Base-by-base conservation (phyloP, 2,888 invertebrate species). In the Dynastes grantii region DNA sequence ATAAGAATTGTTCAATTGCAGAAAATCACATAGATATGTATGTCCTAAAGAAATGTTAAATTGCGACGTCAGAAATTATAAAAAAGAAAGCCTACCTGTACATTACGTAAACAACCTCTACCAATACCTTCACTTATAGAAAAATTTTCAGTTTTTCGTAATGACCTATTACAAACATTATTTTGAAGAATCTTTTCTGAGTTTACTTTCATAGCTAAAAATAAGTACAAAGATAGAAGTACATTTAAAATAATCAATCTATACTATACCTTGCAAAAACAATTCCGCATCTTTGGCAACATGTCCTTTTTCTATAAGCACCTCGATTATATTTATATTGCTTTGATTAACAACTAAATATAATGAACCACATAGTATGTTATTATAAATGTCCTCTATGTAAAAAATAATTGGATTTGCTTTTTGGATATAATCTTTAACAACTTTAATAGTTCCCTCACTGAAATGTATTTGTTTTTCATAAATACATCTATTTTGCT, bases 401-500 rank as follows among this genome's bases (percentile, higher is more conserved):
- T 58, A 40, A 55, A 73, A 73, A 22, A 11, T 27, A 29, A 58
- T 6, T 22, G 2, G 40, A 40, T 61, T 40, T 8, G 58, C 73
- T n/a, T 40, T 58, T 58, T 58, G 55, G 6, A 73, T 58, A 40
- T 40, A 37, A 16, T 73, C 73, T 11, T 11, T 58, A 40, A 22
- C 58, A 58, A 73, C 27, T 58, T 58, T 73, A 37, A 73, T 58
- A 11, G 73, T 73, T 58, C 73, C 73, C 3, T 53, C 53, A 61
- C 8, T 16, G 58, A 73, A 73, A 22, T 16, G 13, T 73, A 40
- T 32, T 58, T 58, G 73, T 27, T 58, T 73, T 40, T 58, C 58
- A 58, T 73, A 58, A 58, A 58, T 22, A 16, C 22, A 40, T 73
- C 40, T 58, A 40, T 27, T 27, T 61, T 22, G 11, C 40, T 73